Base-by-base conservation (phyloP, 2,113 vertebrate species). In the Rhynchomys soricoides region DNA sequence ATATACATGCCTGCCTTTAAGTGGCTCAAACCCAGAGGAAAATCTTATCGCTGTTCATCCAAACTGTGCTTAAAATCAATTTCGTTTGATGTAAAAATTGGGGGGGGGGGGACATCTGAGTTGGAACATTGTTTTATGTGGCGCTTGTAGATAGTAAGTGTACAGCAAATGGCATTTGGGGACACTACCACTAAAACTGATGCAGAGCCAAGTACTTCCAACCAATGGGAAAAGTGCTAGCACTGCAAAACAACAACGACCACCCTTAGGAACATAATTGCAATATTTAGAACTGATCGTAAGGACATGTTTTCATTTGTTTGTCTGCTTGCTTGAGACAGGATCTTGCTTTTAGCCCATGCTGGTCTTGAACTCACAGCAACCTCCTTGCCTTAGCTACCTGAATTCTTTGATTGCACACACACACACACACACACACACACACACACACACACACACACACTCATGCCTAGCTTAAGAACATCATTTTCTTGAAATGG, bases 1-100 rank as follows among this genome's bases (percentile, higher is more conserved):
- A 95, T 92, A 78, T 3, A 95, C 43, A 37, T 62, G 85, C 90
- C 83, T 85, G 68, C 75, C 96, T 93, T 96, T 92, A 95, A 96
- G 86, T 37, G 94, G 91, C 45, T 89, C 90, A 94, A 93, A 95
- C 43, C n/a, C 59, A 7, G 62, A 92, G 95, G 71, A 91, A 93
- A 96, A 93, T 86, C 81, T 94, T 88, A 89, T 6, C 93, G 66
- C 79, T 55, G 7, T 13, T 94, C 50, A 94, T 40, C 62, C 52
- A 94, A 87, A 93, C 73, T 17, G 83, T 16, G 59, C 75, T 88
- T 68, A 45, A 86, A 90, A 86, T 52, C 93, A 90, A 96, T 78
- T 37, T 75, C 77, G 21, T 57, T 37, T 89, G 43, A 91, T 94
- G 0, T 94, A 94, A 94, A 96, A 96, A 79, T 86, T 78, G 87